A percentile compares a stretch with the other conserved stretches of the same genome.
Conservation (phyloP, 2,113 vertebrate species). For the Isurus oxyrinchus region DNA sequence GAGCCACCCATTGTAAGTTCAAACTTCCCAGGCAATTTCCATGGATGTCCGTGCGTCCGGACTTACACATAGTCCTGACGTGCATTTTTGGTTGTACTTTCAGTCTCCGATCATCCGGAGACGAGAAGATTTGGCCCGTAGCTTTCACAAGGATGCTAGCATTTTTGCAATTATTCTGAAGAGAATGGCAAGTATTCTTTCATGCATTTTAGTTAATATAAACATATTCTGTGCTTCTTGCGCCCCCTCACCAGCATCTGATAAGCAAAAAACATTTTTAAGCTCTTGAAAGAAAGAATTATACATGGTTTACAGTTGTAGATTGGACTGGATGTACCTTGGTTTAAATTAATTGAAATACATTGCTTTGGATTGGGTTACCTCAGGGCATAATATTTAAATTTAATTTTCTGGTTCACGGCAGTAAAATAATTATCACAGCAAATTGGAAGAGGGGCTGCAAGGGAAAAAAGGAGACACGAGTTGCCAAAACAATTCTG, state of each 20-base stretch:
- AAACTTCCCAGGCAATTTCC: too few species aligned
- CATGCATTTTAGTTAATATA: background rate
- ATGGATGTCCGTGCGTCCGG: too few species aligned
- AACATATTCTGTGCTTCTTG: background rate
- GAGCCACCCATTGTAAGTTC: too few species aligned
- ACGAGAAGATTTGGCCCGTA: too few species aligned
- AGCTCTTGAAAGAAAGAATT: background rate
- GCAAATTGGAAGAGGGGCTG: background rate
- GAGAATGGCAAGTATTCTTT: background rate
- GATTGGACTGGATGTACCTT: background rate
- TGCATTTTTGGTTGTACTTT: too few species aligned
- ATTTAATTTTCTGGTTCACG: background rate
- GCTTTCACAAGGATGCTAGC: background rate
- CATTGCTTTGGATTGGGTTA: background rate
- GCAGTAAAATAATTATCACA: background rate
- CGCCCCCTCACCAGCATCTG: too few species aligned
- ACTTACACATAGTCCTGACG: too few species aligned
- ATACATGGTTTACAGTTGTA: background rate
- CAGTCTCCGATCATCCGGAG: too few species aligned
- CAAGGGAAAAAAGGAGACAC: background rate
- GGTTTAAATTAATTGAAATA: background rate
- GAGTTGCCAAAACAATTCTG: background rate
- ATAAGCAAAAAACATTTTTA: background rate
- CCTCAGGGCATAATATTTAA: background rate
- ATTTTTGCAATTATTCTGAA: background rate